These are phyloP conservation scores for Drosophila atripex DNA, from an alignment of 2,888 invertebrate species.

Conservation along the genomic window DNA sequence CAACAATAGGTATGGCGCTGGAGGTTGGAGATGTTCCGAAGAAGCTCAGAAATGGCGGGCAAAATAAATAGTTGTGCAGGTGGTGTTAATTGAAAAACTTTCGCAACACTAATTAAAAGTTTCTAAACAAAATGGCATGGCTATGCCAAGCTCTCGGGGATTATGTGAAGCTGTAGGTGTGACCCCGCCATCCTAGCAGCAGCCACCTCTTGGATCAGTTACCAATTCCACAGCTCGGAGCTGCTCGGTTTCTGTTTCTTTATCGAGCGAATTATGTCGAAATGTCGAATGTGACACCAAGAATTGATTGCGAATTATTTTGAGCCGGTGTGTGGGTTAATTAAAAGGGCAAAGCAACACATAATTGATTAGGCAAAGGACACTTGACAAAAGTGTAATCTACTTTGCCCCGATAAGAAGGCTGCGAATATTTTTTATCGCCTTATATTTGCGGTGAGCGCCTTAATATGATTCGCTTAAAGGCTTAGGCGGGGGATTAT, in stretches of 20 bases:
- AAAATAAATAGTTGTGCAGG: slow-evolving; percentile 82
- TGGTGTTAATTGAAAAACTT: slow-evolving; percentile 83
- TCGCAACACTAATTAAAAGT: slow-evolving; percentile 82
- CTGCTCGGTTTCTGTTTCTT: slow-evolving; percentile 10
- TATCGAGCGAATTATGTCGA: slow-evolving; percentile 30
- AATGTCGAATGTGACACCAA: slow-evolving; percentile 46
- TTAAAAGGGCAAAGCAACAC: slow-evolving; percentile 37
- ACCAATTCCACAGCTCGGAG: slow-evolving; percentile 11
- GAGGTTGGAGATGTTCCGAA: slow-evolving; percentile 51
- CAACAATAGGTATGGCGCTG: slow-evolving; percentile 22
- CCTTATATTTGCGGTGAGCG: background rate
- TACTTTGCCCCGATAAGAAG: background rate
- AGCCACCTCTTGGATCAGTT: slow-evolving; percentile 12
- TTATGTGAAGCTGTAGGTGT: slow-evolving; percentile 33
- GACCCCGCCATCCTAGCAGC: background rate
- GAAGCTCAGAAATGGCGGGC: slow-evolving; percentile 59
- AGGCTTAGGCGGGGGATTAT: background rate
- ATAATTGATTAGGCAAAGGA: slow-evolving; percentile 35
- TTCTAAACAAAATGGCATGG: slow-evolving; percentile 79
- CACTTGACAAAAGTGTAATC: slow-evolving; percentile 33
- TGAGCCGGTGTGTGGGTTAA: slow-evolving; percentile 8
- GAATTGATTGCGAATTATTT: slow-evolving; percentile 27
- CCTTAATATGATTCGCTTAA: background rate
- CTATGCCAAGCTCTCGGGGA: slow-evolving; percentile 54
- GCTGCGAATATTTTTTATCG: slow-evolving; percentile 26